Base-by-base conservation (phyloP, 2,888 invertebrate genomes). In the Orthonychiurus folsomi region DNA sequence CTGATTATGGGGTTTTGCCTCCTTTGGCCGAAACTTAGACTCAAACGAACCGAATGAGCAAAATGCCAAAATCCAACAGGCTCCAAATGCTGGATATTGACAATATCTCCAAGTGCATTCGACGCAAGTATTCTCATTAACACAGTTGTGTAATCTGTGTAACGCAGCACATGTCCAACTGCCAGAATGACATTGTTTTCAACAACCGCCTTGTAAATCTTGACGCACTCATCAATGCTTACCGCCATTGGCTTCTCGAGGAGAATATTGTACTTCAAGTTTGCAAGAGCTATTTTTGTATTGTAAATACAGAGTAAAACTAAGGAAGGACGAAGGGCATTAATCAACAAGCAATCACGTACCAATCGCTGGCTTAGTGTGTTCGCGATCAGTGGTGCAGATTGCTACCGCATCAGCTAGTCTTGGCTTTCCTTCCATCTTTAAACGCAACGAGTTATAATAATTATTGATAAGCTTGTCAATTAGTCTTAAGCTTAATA, bases 191-290 rank as follows among this genome's bases (percentile, higher is more conserved):
- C 75, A 21, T 74, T 71, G 67, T 76, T 75, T 56, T 70, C 71
- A 59, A 75, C 73, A 55, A 77, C 76, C 3, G 75, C 74, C 21
- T 72, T 62, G 2, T 76, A 76, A 59, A 79, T 79, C 56, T 76
- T 75, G 20, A 69, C 66, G 64, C 79, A 79, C 60, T 79, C 79
- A 54, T 75, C 75, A 27, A 74, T 74, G n/a, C 74, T 75, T 3
- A 76, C 75, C 73, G 79, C 77, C 79, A 79, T 79, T 2, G 79
- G 79, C 70, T 79, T 79, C 67, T 79, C 79, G 66, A 79, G 71
- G 15, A 79, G 70, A 53, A 79, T 77, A 65, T 79, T 75, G 64
- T 79, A 79, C n/a, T 79, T 78, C 63, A 75, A 73, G 64, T 75
- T 75, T 3, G 78, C 77, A 71, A 78, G 75, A 1, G 77, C 76